A percentile compares a stretch with the other conserved stretches of the same genome.
These are phyloP conservation scores for Hiodon tergisus DNA, from an alignment of 2,113 vertebrate genomes.

Conservation along the genomic window DNA sequence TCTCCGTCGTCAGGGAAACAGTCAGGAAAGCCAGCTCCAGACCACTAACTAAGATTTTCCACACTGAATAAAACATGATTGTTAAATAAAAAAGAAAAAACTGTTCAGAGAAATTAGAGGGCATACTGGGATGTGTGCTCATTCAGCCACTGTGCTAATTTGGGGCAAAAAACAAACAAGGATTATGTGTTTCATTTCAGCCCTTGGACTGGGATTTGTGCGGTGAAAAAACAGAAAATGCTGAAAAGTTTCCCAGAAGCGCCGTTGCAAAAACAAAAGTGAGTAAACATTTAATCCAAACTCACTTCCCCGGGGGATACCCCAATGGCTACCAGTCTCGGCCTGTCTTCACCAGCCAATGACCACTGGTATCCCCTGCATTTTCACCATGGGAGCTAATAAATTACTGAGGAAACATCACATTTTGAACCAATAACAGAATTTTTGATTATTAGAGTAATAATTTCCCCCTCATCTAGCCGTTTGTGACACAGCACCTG, in stretches of 20 bases:
- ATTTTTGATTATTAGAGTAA: too few relatives aligned
- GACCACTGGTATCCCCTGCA: too few relatives aligned
- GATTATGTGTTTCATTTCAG: not conserved
- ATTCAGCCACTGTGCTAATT: not conserved
- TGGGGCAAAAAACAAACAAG: not conserved
- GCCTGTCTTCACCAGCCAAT: not conserved
- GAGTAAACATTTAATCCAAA: slow-evolving; percentile 43
- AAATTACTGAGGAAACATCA: not conserved
- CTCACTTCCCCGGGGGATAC: slow-evolving; percentile 33
- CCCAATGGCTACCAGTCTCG: slow-evolving; percentile 38
- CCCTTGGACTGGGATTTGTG: slow-evolving; percentile 5
- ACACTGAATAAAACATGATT: slow-evolving; percentile 37
- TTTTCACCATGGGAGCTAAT: not conserved
- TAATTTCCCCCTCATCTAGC: too few relatives aligned
- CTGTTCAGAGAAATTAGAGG: not conserved
- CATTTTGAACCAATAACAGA: too few relatives aligned
- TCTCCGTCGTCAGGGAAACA: slow-evolving; percentile 59
- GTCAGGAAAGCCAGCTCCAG: slow-evolving; percentile 42
- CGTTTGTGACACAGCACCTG: too few relatives aligned
- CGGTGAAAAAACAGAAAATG: not conserved
- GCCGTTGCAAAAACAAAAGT: not conserved
- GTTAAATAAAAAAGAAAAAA: slow-evolving; percentile 10
- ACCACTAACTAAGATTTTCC: slow-evolving; percentile 56
- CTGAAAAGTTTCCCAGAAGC: not conserved
- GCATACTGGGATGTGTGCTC: not conserved